phyloP scores from a whole-genome alignment of 2,797 vertebrate genomes.

The Acropternis orthonyx region DNA sequence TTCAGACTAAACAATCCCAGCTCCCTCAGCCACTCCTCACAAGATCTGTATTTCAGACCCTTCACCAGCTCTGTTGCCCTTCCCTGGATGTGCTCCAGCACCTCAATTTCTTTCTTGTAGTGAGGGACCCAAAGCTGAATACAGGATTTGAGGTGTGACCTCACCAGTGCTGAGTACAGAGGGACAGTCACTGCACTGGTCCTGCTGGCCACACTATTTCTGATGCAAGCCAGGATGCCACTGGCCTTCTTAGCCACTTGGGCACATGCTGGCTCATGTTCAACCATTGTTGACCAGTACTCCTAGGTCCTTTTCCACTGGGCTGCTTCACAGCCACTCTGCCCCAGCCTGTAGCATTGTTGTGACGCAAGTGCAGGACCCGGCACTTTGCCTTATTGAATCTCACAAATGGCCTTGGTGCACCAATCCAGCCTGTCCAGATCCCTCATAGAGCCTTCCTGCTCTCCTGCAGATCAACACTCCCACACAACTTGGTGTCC shows the following conservation, averaged over 20 bases:
- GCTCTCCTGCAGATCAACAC: neutral
- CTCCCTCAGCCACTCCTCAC: neutral
- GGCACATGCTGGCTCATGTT: neutral
- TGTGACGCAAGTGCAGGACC: neutral
- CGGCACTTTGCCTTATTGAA: neutral
- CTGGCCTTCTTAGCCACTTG: neutral
- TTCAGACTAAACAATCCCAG: neutral
- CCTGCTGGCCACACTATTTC: neutral
- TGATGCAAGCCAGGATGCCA: neutral
- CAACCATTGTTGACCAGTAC: neutral
- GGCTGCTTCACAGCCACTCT: neutral
- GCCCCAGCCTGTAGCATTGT: rapidly evolving
- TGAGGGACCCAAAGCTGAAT: neutral
- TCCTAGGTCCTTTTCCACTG: neutral
- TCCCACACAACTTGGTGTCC: neutral
- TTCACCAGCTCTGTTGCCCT: rapidly evolving
- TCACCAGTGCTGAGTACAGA: rapidly evolving
- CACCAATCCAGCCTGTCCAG: neutral
- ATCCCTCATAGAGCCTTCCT: neutral
- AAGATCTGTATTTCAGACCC: neutral
- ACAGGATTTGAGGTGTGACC: neutral
- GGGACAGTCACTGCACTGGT: rapidly evolving
- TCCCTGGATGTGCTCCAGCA: neutral
- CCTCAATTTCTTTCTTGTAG: neutral
- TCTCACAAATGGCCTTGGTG: neutral